Evolutionary conservation across 2,888 invertebrate species (phyloP), one percentile per base, ranked within the genome.

Genomic region (Anodontia alba): DNA sequence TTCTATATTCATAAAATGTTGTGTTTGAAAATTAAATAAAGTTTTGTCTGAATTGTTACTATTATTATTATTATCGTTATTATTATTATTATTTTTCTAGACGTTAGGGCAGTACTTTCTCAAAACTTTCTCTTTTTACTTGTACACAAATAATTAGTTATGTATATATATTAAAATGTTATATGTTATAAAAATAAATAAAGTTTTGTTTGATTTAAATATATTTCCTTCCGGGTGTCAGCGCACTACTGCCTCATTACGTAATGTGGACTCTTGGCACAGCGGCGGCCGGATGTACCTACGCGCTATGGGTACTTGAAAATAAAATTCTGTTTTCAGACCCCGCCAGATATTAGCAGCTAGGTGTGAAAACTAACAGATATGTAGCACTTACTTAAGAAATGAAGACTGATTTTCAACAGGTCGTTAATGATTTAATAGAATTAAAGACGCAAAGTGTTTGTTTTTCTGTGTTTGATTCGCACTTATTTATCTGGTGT

Each of bases 341-440:
- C 17, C n/a, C 62, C 70, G 15, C 43, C 46, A 70, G 43, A 43
- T 29, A 46, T 31, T 46, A 46, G 46, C 31, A 46, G 26, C 43
- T 46, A 17, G 17, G 70, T 49, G 46, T 46, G 46, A 70, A 70
- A 72, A n/a, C n/a, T 36, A 42, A 62, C 42, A 77, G 66, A 77
- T 43, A 38, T 57, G 36, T 66, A 20, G 10, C 77, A 49, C 72
- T 33, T 66, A 72, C 77, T 66, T 76, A 71, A 57, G 72, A 77
- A 49, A 5, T 49, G n/a, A 8, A 36, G 68, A 43, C 17, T 36
- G 71, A 71, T 72, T 77, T 66, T 43, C 66, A 57, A 77, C 67
- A 77, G 66, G 54, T 77, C 77, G 66, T 77, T 66, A 77, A 77
- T 77, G 71, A 46, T 71, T 72, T 77, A 77, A 77, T 57, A 72